Percentiles rank a stretch among this genome's conserved stretches.
phyloP scores from a whole-genome alignment of 2,113 vertebrate genomes.

The Myotis lucifugus region DNA sequence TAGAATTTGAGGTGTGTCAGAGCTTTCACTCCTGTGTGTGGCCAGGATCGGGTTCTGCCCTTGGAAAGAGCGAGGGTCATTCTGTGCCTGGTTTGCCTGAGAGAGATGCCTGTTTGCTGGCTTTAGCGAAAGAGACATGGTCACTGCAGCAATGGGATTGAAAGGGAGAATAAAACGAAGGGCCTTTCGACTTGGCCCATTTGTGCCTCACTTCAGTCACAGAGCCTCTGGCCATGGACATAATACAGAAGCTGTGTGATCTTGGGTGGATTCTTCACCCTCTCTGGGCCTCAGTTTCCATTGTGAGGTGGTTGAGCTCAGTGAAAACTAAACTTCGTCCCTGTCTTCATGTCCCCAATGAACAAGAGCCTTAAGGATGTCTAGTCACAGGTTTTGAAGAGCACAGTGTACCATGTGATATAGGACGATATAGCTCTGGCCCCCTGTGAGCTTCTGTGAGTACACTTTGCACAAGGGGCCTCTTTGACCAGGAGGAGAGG shows the following conservation, averaged over 20 bases:
- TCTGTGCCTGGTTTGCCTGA: not conserved
- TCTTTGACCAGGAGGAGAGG: not conserved
- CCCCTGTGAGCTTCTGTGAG: not conserved
- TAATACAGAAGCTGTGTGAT: not conserved
- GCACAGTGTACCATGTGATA: not conserved
- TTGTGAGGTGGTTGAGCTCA: not conserved
- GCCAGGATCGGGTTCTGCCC: not conserved
- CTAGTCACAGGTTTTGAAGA: not conserved
- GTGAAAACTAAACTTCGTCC: not conserved
- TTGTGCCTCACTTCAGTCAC: not conserved
- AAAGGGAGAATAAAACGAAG: not conserved
- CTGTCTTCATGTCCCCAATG: not conserved
- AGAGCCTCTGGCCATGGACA: no score
- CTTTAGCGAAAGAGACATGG: not conserved
- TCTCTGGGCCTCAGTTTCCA: not conserved
- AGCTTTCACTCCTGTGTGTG: not conserved
- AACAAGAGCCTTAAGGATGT: not conserved
- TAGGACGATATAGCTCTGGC: not conserved
- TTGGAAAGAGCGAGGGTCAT: not conserved
- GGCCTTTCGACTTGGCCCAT: not conserved
- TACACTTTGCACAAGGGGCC: not conserved
- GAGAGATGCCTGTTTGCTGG: not conserved
- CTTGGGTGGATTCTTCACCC: not conserved
- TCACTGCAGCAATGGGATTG: not conserved
- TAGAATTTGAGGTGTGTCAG: not conserved